Percentiles rank a stretch among this genome's conserved stretches.
These are phyloP conservation scores for Ips nitidus DNA, from an alignment of 1,140 invertebrate genomes.

Conservation along the genomic window DNA sequence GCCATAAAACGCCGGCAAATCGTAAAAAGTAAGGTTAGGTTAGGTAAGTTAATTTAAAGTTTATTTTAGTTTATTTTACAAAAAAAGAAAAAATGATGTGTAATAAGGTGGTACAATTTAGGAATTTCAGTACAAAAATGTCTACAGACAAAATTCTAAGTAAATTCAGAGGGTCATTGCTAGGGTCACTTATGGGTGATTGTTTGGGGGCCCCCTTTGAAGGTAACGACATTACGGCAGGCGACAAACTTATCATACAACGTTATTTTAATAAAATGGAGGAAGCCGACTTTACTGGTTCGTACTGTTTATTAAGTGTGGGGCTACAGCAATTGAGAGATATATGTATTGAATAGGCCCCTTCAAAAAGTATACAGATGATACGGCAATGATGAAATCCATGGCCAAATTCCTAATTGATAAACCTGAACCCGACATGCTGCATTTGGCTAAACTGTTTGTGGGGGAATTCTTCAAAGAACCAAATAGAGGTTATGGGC, in stretches of 20 bases:
- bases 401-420: conserved; percentile 67
- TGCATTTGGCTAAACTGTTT: conserved; percentile 66
- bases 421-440: conserved; percentile 58
- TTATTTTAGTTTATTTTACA: too few relatives aligned
- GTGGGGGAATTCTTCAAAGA: conserved; percentile 66
- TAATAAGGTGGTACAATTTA: neutral
- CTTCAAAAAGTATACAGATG: conserved; percentile 70
- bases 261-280: conserved; percentile 64
- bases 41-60: too few relatives aligned
- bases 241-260: conserved; percentile 59
- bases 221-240: conserved; percentile 55
- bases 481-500: conserved; percentile 68
- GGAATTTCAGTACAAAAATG: conserved; percentile 15
- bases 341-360: conserved; percentile 53
- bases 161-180: conserved; percentile 68
- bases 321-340: neutral
- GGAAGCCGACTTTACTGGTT: conserved; percentile 60
- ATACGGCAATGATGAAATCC: conserved; percentile 74
- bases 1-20: too few relatives aligned
- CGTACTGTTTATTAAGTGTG: conserved; percentile 22
- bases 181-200: conserved; percentile 72
- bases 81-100: too few relatives aligned
- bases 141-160: conserved; percentile 46
- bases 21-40: too few relatives aligned
- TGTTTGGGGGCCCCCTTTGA: conserved; percentile 74